A percentile compares a stretch with the other conserved stretches of the same genome.
phyloP scores from a whole-genome alignment of 2,113 vertebrate genomes.

The Salvelinus sp. region DNA sequence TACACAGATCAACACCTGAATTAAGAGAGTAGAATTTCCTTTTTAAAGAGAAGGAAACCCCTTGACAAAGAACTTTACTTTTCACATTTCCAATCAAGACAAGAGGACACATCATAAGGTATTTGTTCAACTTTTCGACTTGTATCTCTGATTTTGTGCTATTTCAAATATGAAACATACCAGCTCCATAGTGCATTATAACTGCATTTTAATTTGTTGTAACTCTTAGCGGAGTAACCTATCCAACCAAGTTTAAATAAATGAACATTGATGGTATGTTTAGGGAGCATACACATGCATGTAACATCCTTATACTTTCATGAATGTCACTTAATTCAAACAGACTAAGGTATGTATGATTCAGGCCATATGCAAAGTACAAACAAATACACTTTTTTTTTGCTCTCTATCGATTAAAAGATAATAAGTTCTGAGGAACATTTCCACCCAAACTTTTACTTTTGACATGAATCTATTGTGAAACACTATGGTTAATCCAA shows the following conservation, averaged over 20 bases:
- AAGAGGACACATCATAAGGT: constrained; percentile 40
- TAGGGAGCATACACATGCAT: too few relatives aligned
- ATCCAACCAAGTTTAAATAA: neutral
- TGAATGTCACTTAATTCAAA: too few relatives aligned
- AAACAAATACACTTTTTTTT: too few relatives aligned
- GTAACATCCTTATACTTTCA: too few relatives aligned
- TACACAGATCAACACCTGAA: constrained; percentile 14
- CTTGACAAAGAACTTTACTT: neutral
- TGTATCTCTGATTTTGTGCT: neutral
- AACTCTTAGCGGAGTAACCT: neutral
- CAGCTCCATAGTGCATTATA: neutral
- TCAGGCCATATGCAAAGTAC: too few relatives aligned
- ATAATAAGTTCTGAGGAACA: too few relatives aligned
- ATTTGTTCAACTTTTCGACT: neutral
- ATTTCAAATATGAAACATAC: neutral
- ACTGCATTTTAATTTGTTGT: neutral
- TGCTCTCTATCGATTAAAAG: too few relatives aligned
- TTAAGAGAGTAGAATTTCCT: neutral
- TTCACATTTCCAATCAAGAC: constrained; percentile 1
- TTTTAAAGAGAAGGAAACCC: constrained; percentile 1
- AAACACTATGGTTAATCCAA: too few relatives aligned
- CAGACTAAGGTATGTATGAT: too few relatives aligned
- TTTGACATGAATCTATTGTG: too few relatives aligned
- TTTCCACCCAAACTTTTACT: too few relatives aligned
- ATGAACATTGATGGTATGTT: too few relatives aligned